A percentile compares a stretch with the other conserved stretches of the same genome.
These are phyloP conservation scores for Malthinus seriepunctatus DNA, from an alignment of 2,888 invertebrate genomes.

Conservation along the genomic window DNA sequence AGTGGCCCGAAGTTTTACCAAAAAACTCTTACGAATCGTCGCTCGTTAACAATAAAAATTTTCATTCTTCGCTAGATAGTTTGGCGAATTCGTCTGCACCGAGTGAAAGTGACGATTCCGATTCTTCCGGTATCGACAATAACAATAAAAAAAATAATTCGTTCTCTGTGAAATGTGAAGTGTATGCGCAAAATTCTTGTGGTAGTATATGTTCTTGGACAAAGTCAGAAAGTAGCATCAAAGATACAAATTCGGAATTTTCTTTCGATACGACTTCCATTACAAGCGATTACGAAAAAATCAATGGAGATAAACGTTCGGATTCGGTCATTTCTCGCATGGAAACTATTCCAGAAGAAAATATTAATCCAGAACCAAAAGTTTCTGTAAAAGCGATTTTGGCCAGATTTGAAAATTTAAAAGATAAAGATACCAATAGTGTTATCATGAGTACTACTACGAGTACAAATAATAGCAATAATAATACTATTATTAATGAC, in stretches of 20 bases:
- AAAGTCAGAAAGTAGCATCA: conserved; percentile 37
- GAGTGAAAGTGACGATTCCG: conserved; percentile 62
- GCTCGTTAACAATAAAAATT: background rate
- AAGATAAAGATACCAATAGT: conserved; percentile 36
- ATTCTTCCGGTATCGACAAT: conserved; percentile 69
- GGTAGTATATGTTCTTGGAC: conserved; percentile 43
- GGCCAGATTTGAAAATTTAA: conserved; percentile 71
- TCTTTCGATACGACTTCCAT: conserved; percentile 40
- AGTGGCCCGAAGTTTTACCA: conserved; percentile 35
- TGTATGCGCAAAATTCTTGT: conserved; percentile 48
- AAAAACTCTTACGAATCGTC: background rate
- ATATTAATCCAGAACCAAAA: conserved; percentile 71
- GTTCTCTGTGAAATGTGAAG: conserved; percentile 51
- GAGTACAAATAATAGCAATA: conserved; percentile 33
- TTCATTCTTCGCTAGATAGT: conserved; percentile 62
- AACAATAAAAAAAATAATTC: conserved; percentile 44
- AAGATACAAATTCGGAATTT: conserved; percentile 39
- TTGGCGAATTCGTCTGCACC: conserved; percentile 71
- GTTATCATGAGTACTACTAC: background rate
- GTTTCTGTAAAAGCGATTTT: conserved; percentile 82
- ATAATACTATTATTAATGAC: conserved; percentile 13
- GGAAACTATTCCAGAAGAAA: conserved; percentile 83
- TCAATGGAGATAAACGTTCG: conserved; percentile 34
- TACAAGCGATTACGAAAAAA: conserved; percentile 24
- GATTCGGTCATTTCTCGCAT: conserved; percentile 55